Conservation (phyloP, 1,140 invertebrate genomes). For the Melipona quadrifasciata region DNA sequence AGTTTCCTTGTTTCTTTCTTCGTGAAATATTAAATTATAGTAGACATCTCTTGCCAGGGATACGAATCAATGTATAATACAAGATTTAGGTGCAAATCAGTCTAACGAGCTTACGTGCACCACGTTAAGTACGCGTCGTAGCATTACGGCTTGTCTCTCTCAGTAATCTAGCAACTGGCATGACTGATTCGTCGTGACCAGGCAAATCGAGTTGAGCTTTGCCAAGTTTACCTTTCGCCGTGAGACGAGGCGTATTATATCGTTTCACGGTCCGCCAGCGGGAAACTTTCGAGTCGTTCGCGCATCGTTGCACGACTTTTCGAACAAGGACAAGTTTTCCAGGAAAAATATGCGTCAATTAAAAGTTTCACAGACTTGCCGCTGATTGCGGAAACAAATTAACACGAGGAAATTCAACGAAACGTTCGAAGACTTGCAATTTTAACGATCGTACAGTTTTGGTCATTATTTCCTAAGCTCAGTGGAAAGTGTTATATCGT, state of each 20-base stretch:
- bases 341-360: not conserved
- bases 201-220: not conserved
- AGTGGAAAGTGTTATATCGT: too few species aligned
- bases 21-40: not conserved
- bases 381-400: not conserved
- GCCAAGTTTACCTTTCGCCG: not conserved
- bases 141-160: not conserved
- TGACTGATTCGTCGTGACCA: conserved; percentile 6
- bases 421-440: not conserved
- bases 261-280: not conserved
- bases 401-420: not conserved
- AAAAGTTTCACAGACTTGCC: not conserved
- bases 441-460: not conserved
- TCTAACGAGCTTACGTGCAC: not conserved
- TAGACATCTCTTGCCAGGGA: not conserved
- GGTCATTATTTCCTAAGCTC: not conserved
- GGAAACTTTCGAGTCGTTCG: not conserved
- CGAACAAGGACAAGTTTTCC: not conserved
- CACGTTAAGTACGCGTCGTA: not conserved
- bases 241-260: not conserved
- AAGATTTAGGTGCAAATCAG: not conserved
- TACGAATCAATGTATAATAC: not conserved
- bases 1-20: not conserved
- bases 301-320: not conserved
- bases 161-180: conserved; percentile 16